phyloP scores from a whole-genome alignment of 2,113 vertebrate species.

The Rhodinocichla rosea region DNA sequence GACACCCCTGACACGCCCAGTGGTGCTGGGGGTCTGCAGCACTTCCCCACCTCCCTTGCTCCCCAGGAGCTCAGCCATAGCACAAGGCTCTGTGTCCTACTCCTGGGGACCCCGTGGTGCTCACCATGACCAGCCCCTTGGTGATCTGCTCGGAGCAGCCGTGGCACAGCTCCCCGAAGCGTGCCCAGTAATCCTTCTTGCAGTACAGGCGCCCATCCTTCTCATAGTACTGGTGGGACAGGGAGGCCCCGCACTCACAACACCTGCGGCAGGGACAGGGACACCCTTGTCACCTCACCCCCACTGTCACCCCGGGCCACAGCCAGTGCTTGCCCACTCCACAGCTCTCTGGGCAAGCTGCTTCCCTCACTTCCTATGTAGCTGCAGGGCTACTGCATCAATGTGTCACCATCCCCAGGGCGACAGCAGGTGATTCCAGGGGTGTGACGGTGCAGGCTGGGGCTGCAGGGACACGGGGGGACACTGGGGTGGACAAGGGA shows the following conservation, averaged over 20 bases:
- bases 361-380: background rate
- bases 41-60: background rate
- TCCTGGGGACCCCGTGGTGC: fast-evolving
- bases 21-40: background rate
- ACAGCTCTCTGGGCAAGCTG: background rate
- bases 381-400: background rate
- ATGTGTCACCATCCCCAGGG: background rate
- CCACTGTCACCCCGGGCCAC: fast-evolving
- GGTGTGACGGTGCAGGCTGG: background rate
- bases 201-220: constrained; percentile 96
- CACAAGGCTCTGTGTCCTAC: too few species aligned
- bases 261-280: constrained; percentile 73
- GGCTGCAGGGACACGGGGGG: fast-evolving
- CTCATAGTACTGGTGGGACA: constrained; percentile 98
- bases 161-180: constrained; percentile 92
- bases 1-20: background rate
- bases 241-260: constrained; percentile 86
- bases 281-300: background rate
- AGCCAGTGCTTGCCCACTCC: background rate
- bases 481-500: background rate
- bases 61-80: background rate
- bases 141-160: constrained; percentile 94
- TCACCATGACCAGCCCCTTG: constrained; percentile 98
- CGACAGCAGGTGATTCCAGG: background rate
- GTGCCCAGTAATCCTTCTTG: constrained; percentile 96